A percentile compares a stretch with the other conserved stretches of the same genome.
These are phyloP conservation scores for Mycetomoellerius zeteki DNA, from an alignment of 1,140 invertebrate species.

Conservation along the genomic window DNA sequence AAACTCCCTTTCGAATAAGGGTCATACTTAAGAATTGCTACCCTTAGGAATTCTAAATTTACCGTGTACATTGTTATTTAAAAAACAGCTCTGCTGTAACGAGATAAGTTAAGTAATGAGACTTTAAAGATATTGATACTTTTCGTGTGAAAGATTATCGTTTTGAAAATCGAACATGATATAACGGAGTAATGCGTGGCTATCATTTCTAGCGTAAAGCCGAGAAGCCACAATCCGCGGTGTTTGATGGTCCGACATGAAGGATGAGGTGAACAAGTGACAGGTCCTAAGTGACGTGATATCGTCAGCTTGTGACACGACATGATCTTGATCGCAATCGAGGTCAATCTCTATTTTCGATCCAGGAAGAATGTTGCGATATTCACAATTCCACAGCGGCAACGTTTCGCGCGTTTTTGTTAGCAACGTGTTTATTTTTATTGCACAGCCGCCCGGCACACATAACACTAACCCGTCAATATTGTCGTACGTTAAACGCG, in stretches of 20 bases:
- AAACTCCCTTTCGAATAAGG: not conserved
- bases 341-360: slow-evolving; percentile 77
- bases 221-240: not conserved
- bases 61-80: slow-evolving; percentile 21
- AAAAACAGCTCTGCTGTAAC: not conserved
- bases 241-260: not conserved
- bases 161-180: not conserved
- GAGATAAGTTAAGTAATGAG: slow-evolving; percentile 9
- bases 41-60: not conserved
- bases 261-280: slow-evolving; percentile 41
- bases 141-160: not conserved
- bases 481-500: slow-evolving; percentile 17
- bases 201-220: not conserved
- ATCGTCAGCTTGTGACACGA: slow-evolving; percentile 48
- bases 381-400: not conserved
- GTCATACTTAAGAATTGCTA: not conserved
- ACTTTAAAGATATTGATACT: slow-evolving; percentile 24
- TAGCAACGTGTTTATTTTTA: slow-evolving; percentile 57
- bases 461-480: slow-evolving; percentile 34
- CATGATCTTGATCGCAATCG: slow-evolving; percentile 68
- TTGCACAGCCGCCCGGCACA: slow-evolving; percentile 26
- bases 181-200: not conserved
- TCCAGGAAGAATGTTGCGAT: slow-evolving; percentile 30
- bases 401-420: slow-evolving; percentile 41
- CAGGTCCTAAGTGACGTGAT: slow-evolving; percentile 47